A percentile compares a stretch with the other conserved stretches of the same genome.
These are phyloP conservation scores for Gastrophysa polygoni DNA, from an alignment of 2,888 invertebrate genomes.

Conservation along the genomic window DNA sequence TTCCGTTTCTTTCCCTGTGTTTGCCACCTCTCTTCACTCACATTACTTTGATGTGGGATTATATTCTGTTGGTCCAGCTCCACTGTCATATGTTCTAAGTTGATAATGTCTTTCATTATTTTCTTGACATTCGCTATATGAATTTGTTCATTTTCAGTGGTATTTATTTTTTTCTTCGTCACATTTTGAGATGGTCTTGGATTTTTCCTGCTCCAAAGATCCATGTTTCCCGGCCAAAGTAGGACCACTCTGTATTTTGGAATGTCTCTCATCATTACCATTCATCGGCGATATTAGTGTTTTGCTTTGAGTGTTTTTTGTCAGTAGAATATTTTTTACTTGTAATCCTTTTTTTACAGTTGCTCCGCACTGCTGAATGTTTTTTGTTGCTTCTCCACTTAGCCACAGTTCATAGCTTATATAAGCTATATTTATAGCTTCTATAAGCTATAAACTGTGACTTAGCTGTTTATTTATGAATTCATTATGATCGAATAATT, in stretches of 20 bases:
- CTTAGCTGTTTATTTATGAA: not conserved
- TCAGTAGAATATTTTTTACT: not conserved
- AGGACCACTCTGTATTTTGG: too few species aligned
- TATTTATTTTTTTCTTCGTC: not conserved
- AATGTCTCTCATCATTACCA: not conserved
- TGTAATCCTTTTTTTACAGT: not conserved
- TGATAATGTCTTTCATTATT: too few species aligned
- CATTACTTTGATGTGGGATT: not conserved
- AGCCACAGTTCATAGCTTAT: too few species aligned
- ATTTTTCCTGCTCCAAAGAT: not conserved
- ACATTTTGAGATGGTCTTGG: too few species aligned
- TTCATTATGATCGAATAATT: not conserved
- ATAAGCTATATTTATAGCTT: too few species aligned
- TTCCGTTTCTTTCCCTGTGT: too few species aligned
- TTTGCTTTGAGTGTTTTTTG: not conserved
- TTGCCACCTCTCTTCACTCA: too few species aligned
- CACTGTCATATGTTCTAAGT: not conserved
- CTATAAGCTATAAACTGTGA: too few species aligned
- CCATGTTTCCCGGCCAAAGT: too few species aligned
- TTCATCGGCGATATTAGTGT: not conserved
- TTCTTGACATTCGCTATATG: not conserved
- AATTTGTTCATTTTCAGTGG: not conserved
- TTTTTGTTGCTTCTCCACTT: not conserved
- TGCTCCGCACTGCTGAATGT: not conserved
- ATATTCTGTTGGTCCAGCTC: not conserved